Conservation (phyloP, 2,797 vertebrate genomes). For the Sternotherus odoratus region DNA sequence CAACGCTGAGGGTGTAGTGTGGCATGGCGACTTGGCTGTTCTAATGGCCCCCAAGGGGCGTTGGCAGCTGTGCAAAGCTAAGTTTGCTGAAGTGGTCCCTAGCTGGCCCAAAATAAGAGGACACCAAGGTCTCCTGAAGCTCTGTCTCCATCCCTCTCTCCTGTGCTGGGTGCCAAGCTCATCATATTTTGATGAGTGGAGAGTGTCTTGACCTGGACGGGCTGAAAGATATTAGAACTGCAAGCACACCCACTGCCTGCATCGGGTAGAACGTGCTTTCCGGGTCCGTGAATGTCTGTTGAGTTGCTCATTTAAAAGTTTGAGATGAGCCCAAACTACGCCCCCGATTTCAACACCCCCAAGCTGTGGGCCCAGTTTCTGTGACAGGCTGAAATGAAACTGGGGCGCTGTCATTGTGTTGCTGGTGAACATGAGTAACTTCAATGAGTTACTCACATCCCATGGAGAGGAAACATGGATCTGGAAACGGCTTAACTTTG, state of each 20-base stretch:
- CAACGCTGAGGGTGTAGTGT: neutral
- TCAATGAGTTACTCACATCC: neutral
- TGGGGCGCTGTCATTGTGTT: neutral
- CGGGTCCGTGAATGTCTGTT: neutral
- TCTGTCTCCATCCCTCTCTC: neutral
- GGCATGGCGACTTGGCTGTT: neutral
- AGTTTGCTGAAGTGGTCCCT: neutral
- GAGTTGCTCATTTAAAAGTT: neutral
- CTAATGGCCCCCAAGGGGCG: no score
- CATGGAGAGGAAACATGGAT: accelerated
- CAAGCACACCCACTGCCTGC: neutral
- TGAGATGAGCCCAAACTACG: neutral
- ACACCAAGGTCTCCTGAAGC: neutral
- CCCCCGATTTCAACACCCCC: neutral
- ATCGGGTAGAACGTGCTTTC: neutral
- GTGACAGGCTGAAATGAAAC: neutral
- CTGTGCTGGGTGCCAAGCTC: neutral
- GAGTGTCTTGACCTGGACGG: neutral
- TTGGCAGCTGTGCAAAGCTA: neutral
- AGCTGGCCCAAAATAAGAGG: neutral
- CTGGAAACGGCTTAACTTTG: accelerated
- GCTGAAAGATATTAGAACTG: neutral
- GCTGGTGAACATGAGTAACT: neutral
- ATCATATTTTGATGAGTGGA: neutral
- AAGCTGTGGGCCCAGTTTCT: neutral